Percentiles rank a stretch among this genome's conserved stretches.
Evolutionary conservation across 1,140 invertebrate species (phyloP).

Genomic region (Eriocheir sinensis): DNA sequence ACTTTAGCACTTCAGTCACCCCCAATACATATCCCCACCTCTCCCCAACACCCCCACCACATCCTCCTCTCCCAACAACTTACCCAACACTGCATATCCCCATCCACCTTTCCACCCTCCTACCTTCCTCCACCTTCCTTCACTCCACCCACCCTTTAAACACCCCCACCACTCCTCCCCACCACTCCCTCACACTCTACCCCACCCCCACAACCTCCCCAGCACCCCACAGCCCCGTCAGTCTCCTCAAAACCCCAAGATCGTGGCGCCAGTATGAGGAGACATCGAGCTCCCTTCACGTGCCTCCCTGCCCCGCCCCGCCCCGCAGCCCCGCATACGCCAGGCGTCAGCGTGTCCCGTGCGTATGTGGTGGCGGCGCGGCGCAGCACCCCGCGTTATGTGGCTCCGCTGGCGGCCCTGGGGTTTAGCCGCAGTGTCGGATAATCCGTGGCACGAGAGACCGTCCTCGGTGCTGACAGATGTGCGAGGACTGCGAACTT

Average conservation of each 20-base stretch:
- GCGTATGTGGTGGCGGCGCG: neutral
- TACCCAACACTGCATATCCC: neutral
- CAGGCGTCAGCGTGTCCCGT: neutral
- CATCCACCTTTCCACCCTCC: neutral
- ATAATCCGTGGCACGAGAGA: slow-evolving; percentile 72
- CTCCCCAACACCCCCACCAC: neutral
- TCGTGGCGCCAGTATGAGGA: neutral
- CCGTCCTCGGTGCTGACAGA: slow-evolving; percentile 41
- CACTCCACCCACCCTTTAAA: neutral
- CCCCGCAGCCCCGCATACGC: neutral
- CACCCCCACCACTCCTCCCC: neutral
- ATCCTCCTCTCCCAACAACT: neutral
- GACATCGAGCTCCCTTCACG: neutral
- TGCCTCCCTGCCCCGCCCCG: neutral
- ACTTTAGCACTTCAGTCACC: neutral
- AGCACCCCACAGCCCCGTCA: no score
- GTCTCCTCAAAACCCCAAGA: neutral
- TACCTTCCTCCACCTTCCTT: neutral
- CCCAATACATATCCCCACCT: neutral
- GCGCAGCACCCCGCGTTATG: slow-evolving; percentile 29
- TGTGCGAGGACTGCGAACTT: neutral
- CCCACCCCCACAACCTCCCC: neutral
- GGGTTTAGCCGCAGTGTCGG: slow-evolving; percentile 76
- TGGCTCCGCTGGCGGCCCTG: slow-evolving; percentile 53
- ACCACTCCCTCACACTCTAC: neutral